Evolutionary conservation across 2,888 invertebrate genomes (phyloP).

Genomic region (Mallateleia sp.): DNA sequence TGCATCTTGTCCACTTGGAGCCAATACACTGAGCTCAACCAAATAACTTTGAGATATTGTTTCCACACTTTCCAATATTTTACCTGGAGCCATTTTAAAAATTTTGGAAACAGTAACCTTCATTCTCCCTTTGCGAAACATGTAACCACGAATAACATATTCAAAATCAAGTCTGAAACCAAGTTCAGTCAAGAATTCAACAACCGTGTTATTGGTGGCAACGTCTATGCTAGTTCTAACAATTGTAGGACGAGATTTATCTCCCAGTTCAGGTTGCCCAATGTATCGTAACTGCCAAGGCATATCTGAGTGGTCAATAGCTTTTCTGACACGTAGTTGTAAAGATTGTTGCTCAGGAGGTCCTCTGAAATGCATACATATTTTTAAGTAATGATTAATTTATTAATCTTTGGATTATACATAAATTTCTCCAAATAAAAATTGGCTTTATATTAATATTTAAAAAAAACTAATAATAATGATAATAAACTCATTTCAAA

Average conservation of each 20-base stretch:
- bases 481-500: too few relatives aligned
- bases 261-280: slow-evolving; percentile 97
- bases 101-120: slow-evolving; percentile 99
- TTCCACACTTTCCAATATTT: slow-evolving; percentile 93
- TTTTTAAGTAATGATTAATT: too few relatives aligned
- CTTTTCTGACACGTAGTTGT: slow-evolving; percentile 95
- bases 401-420: too few relatives aligned
- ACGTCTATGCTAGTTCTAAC: slow-evolving; percentile 98
- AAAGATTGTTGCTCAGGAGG: slow-evolving; percentile 90
- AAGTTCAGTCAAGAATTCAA: slow-evolving; percentile 97
- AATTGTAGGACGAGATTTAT: slow-evolving; percentile 96
- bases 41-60: slow-evolving; percentile 97
- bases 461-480: too few relatives aligned
- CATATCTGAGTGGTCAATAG: slow-evolving; percentile 95
- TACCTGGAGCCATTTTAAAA: slow-evolving; percentile 95
- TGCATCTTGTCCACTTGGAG: slow-evolving; percentile 97
- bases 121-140: slow-evolving; percentile 99
- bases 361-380: too few relatives aligned
- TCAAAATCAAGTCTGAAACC: slow-evolving; percentile 98
- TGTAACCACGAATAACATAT: slow-evolving; percentile 97
- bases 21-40: slow-evolving; percentile 97
- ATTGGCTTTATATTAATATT: too few relatives aligned
- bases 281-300: slow-evolving; percentile 98
- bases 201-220: slow-evolving; percentile 96
- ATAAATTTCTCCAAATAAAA: too few relatives aligned